Evolutionary conservation across 2,888 invertebrate genomes (phyloP), one percentile per base, ranked within the genome.

Genomic region (Tridacna gigas): DNA sequence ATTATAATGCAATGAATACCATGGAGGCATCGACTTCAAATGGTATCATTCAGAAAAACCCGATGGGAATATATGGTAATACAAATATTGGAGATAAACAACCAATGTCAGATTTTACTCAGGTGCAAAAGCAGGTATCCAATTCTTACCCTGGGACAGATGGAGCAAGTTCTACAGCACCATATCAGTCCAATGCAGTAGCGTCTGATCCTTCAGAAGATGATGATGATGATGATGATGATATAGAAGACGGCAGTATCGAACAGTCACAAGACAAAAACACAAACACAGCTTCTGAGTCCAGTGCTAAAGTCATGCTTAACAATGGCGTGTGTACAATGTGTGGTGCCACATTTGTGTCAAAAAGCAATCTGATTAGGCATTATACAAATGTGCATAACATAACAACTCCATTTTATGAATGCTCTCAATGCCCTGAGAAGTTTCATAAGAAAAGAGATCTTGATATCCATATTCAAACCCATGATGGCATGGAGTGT

Each of bases 391-490:
- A 71, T 51, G 71, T 71, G 0, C 71, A 71, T n/a, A 51, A 51
- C 51, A 71, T 71, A n/a, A 47, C 48, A 22, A 26, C 22, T 5
- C 71, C 71, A 22, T 71, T 71, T 7, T 71, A 71, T 22, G 26
- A 51, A 12, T 71, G 71, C 51, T 51, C 51, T 7, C 71, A 71
- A 47, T 71, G 71, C 48, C 51, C 71, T 25, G 71, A 71, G n/a
- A 71, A 51, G 71, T 71, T 51, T 22, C 26, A 71, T 26, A 71
- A 71, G 71, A 71, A 71, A 25, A n/a, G 51, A 18, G 71, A 71
- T 25, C 22, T 71, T 15, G 71, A 71, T 51, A 71, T 71, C 22
- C 71, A 71, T 25, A 71, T 71, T 48, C 22, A 47, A 47, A 51
- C 47, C 48, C 71, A 71, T 51, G 71, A 71, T 25, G 26, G 25